Conservation (phyloP, 2,797 vertebrate species). For the Prunella strophiata region DNA sequence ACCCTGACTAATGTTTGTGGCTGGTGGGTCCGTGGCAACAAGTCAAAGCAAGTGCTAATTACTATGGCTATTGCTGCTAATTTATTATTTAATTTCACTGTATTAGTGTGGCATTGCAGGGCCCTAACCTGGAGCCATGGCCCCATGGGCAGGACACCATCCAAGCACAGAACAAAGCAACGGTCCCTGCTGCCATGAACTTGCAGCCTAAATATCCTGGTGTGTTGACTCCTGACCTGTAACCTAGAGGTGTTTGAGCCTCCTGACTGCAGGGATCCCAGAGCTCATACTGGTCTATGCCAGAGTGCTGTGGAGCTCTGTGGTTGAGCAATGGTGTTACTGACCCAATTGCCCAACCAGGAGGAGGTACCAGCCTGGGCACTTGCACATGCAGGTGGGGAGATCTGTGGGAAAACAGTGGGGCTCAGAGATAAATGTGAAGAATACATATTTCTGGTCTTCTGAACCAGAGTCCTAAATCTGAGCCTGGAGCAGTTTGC, state of each 20-base stretch:
- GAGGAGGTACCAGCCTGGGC: not conserved
- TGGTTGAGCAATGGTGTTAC: conserved; percentile 4
- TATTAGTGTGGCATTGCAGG: conserved; percentile 36
- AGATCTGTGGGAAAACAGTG: not conserved
- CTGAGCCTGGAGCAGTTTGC: not conserved
- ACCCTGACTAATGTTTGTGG: conserved; percentile 60
- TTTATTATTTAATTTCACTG: conserved; percentile 65
- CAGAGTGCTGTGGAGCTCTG: not conserved
- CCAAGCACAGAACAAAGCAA: conserved; percentile 31
- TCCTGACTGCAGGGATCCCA: not conserved
- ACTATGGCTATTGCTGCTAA: conserved; percentile 37
- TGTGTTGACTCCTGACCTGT: not conserved
- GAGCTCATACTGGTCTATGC: not conserved
- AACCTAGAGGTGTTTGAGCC: not conserved
- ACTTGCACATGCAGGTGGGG: not conserved
- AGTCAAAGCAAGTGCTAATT: conserved; percentile 62
- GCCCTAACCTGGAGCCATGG: not conserved
- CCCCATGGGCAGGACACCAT: not conserved
- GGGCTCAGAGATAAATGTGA: not conserved
- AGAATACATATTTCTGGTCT: not conserved
- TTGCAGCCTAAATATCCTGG: not conserved
- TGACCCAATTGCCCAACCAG: conserved; percentile 34
- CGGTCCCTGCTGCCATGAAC: not conserved
- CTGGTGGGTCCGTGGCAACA: conserved; percentile 58
- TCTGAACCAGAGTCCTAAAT: not conserved